A percentile compares a stretch with the other conserved stretches of the same genome.
Conservation (phyloP, 2,888 invertebrate species). For the Thereva nobilitata region DNA sequence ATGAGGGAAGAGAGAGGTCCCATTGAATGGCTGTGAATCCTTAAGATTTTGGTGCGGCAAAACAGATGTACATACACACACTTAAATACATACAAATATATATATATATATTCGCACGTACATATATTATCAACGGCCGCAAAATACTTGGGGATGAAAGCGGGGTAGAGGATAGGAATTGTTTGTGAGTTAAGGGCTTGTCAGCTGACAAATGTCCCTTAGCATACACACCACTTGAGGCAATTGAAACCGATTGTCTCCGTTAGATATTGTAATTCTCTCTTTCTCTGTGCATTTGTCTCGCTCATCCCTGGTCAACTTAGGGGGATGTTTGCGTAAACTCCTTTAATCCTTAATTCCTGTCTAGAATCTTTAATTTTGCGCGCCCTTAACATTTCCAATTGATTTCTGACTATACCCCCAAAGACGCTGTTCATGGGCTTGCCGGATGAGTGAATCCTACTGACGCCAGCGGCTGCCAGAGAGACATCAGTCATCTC, state of each 20-base stretch:
- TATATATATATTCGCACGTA: neutral
- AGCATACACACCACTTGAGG: conserved; percentile 24
- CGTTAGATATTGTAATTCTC: neutral
- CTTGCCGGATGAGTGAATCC: neutral
- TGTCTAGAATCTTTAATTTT: conserved; percentile 25
- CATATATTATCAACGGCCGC: neutral
- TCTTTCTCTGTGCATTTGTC: conserved; percentile 1
- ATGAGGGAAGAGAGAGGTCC: conserved; percentile 13
- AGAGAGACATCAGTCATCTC: no score
- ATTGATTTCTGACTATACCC: conserved; percentile 6
- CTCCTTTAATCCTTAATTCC: neutral
- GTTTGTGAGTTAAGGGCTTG: conserved; percentile 24
- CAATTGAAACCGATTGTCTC: conserved; percentile 27
- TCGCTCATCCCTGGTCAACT: conserved; percentile 28
- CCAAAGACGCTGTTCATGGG: conserved; percentile 5
- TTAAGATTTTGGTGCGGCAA: conserved; percentile 28
- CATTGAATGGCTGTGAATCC: conserved; percentile 22
- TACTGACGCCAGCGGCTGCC: neutral
- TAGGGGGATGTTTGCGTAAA: conserved; percentile 1
- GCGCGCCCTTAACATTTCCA: neutral
- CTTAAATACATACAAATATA: conserved; percentile 16
- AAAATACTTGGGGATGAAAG: conserved; percentile 14
- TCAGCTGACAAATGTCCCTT: conserved; percentile 35
- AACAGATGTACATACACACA: conserved; percentile 18
- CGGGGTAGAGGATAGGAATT: conserved; percentile 2